Evolutionary conservation across 1,140 invertebrate genomes (phyloP).

Genomic region (Ceratosolen solmsi): DNA sequence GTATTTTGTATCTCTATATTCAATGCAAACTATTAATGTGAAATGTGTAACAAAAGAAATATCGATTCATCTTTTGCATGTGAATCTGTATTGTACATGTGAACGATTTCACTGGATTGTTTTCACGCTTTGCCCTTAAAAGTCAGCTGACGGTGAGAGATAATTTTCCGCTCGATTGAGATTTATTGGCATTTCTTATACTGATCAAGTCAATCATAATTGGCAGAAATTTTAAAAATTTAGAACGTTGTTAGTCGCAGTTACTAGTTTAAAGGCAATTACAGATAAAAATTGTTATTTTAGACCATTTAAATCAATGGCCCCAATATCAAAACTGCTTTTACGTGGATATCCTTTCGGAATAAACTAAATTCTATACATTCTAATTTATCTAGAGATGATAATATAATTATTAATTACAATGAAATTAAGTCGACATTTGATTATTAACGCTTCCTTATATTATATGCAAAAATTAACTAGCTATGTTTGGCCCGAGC

Average conservation of each 20-base stretch:
- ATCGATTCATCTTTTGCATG: slow-evolving; percentile 5
- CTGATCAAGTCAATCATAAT: neutral
- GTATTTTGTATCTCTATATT: neutral
- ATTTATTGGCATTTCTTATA: neutral
- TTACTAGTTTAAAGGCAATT: neutral
- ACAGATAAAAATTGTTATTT: neutral
- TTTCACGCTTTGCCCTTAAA: slow-evolving; percentile 36
- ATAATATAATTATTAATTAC: too few species aligned
- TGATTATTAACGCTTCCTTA: too few species aligned
- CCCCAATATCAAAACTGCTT: neutral
- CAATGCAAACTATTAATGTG: neutral
- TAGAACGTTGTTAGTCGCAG: neutral
- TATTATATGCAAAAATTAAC: too few species aligned
- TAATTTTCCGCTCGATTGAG: slow-evolving; percentile 37
- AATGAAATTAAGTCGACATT: too few species aligned
- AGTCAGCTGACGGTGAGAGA: slow-evolving; percentile 35
- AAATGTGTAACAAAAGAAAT: slow-evolving; percentile 7
- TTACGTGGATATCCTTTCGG: too few species aligned
- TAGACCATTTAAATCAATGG: neutral
- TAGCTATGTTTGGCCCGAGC: too few species aligned
- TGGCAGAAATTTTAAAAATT: slow-evolving; percentile 1
- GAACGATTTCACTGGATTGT: slow-evolving; percentile 32
- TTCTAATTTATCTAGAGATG: too few species aligned
- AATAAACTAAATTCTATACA: too few species aligned
- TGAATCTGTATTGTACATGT: neutral